These are phyloP conservation scores for Paraescarpia echinospica DNA, from an alignment of 1,140 invertebrate genomes.

Conservation along the genomic window DNA sequence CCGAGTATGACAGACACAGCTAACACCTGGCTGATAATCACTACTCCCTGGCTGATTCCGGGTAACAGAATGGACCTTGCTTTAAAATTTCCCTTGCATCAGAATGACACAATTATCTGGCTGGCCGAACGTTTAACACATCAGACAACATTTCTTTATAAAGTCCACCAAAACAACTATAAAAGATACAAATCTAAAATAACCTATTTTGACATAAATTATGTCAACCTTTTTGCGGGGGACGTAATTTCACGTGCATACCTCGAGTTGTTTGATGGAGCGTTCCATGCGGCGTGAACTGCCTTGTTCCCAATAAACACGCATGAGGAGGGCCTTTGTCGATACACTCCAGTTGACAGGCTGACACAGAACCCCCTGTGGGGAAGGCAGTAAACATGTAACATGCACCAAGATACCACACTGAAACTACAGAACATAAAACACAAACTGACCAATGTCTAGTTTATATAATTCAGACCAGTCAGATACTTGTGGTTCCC, in stretches of 20 bases:
- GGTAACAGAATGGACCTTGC: background rate
- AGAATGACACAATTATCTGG: background rate
- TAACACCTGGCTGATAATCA: no score
- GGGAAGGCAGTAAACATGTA: background rate
- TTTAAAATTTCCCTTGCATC: background rate
- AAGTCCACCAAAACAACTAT: background rate
- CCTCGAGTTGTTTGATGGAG: slow-evolving; percentile 79
- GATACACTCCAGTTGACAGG: slow-evolving; percentile 67
- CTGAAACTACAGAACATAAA: background rate
- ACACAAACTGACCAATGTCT: no score
- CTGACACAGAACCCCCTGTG: slow-evolving; percentile 53
- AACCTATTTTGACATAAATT: slow-evolving; percentile 8
- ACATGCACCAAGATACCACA: slow-evolving; percentile 20
- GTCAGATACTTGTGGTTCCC: no score
- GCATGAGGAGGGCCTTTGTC: slow-evolving; percentile 69
- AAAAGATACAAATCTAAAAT: slow-evolving; percentile 7
- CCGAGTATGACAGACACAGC: no score
- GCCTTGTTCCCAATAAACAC: slow-evolving; percentile 75
- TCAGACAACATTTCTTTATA: background rate
- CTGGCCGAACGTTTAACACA: background rate
- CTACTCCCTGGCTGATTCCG: no score
- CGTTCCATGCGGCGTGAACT: slow-evolving; percentile 80
- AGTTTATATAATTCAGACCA: no score
- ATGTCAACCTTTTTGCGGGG: background rate
- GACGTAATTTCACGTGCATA: slow-evolving; percentile 28